Percentiles rank a stretch among this genome's conserved stretches.
Conservation (phyloP, 2,113 vertebrate species). For the Brevimyrus niger region DNA sequence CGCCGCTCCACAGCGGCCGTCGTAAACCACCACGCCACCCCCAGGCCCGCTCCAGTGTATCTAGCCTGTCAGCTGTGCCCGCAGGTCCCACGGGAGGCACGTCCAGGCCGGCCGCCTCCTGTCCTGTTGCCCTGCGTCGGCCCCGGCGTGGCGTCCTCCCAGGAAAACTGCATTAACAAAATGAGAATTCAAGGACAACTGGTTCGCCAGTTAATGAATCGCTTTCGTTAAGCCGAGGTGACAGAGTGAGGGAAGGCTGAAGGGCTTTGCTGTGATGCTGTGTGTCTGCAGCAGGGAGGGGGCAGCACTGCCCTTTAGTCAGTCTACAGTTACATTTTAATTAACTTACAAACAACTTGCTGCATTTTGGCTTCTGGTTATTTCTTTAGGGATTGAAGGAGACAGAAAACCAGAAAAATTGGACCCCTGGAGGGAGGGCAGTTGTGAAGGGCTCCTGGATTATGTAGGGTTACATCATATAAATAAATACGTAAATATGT, state of each 20-base stretch:
- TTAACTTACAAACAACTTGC: background rate
- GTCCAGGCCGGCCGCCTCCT: background rate
- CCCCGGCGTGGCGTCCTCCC: background rate
- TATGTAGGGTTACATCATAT: background rate
- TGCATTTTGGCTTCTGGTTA: background rate
- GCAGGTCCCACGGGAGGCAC: background rate
- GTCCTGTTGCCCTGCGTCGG: background rate
- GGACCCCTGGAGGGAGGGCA: background rate
- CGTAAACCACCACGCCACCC: background rate
- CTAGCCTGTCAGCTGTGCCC: background rate
- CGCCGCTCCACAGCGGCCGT: background rate
- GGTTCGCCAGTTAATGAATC: conserved; percentile 13
- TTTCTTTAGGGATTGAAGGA: background rate
- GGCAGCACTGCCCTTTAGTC: background rate
- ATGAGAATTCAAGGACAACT: conserved; percentile 18
- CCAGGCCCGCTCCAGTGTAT: background rate
- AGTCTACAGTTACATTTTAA: background rate
- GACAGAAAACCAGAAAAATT: background rate
- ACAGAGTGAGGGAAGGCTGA: background rate
- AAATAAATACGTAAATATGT: background rate
- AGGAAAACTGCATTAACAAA: background rate
- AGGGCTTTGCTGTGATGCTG: background rate
- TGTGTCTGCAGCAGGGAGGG: background rate
- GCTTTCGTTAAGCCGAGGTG: background rate
- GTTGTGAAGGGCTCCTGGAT: background rate